phyloP scores from a whole-genome alignment of 2,888 invertebrate genomes.

The Ophion ellenae region DNA sequence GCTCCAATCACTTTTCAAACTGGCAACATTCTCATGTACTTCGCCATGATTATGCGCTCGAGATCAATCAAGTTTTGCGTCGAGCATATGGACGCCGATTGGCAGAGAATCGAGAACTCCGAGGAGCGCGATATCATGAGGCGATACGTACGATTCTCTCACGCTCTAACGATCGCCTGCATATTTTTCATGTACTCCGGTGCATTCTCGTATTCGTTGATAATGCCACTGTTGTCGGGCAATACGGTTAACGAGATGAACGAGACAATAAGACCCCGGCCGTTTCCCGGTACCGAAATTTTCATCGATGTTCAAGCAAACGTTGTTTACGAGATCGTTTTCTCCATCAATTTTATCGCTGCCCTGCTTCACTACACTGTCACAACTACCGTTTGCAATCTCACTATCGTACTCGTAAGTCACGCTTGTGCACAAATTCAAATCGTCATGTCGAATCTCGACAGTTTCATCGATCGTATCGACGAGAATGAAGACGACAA shows the following conservation, averaged over 20 bases:
- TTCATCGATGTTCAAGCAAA: constrained; percentile 66
- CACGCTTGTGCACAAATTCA: constrained; percentile 70
- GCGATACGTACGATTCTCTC: constrained; percentile 36
- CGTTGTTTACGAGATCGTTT: constrained; percentile 69
- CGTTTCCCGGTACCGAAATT: constrained; percentile 72
- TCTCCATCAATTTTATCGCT: constrained; percentile 58
- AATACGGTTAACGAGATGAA: constrained; percentile 59
- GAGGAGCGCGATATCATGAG: constrained; percentile 65
- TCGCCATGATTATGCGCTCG: constrained; percentile 34
- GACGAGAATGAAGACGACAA: background rate
- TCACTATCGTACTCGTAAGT: constrained; percentile 59
- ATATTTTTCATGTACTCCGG: constrained; percentile 73
- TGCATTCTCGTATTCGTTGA: constrained; percentile 63
- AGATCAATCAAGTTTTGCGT: constrained; percentile 51
- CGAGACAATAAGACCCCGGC: constrained; percentile 69
- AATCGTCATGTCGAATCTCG: constrained; percentile 31
- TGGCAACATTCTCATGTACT: constrained; percentile 36
- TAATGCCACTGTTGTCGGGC: constrained; percentile 47
- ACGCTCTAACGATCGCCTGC: constrained; percentile 67
- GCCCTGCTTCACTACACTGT: constrained; percentile 64
- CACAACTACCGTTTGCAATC: constrained; percentile 64
- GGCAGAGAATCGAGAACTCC: constrained; percentile 52
- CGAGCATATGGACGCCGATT: constrained; percentile 59
- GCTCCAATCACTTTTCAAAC: constrained; percentile 51
- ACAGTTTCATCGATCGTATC: constrained; percentile 10